Evolutionary conservation across 1,140 invertebrate species (phyloP), one percentile per base, ranked within the genome.

Genomic region (Teleopsis dalmanni): DNA sequence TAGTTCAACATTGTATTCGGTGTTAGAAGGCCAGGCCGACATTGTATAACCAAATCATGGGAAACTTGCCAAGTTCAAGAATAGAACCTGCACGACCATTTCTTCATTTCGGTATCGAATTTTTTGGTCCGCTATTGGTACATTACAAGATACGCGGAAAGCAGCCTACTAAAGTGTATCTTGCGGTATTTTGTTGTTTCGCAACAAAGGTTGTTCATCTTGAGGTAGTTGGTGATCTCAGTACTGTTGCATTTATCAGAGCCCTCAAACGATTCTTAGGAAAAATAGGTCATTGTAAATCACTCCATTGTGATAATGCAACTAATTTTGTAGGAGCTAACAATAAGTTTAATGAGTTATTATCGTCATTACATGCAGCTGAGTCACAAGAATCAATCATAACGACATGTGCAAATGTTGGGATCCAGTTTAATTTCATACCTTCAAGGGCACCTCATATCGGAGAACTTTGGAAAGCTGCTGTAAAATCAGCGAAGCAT

Each of bases 201-300:
- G 65, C 50, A 60, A 60, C 56, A 65, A 72, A 56, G 70, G 65
- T 65, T 59, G 70, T 58, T 58, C 73, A 73, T 69, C 63, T 67
- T 57, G 75, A 63, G 71, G 52, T 51, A 57, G 62, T 70, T 52
- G 51, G 44, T 3, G 57, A 66, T 48, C 27, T 71, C 4, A 55
- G 62, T 2, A 61, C 60, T 1, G 55, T 60, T 27, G 57, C 53
- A 4, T 71, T 72, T 49, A 16, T 72, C 3, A 53, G 57, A 7
- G 58, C 61, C 2, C 52, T 78, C 21, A 19, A 47, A 42, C 50
- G 52, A 42, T 72, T 72, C 47, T 54, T 61, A 18, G 43, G 55
- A 10, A 42, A 58, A 35, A 50, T 62, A 27, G 59, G 62, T 19
- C 55, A 52, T 26, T 31, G 48, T 38, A 33, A 16, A 35, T 41